A percentile compares a stretch with the other conserved stretches of the same genome.
Conservation (phyloP, 2,113 vertebrate genomes). For the Vombatus ursinus region DNA sequence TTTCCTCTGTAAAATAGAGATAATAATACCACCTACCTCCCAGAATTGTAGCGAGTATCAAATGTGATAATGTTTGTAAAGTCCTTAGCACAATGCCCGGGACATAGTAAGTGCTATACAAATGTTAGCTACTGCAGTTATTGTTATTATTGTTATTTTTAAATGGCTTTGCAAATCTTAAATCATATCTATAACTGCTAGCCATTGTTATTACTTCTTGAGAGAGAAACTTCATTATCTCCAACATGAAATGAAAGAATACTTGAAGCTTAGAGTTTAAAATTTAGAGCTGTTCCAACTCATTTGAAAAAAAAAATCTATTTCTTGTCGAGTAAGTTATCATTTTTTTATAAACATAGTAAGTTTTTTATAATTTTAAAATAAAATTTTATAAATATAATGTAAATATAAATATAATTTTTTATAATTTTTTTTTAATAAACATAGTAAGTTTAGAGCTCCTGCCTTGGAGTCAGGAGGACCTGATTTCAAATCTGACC, state of each 20-base stretch:
- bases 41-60: background rate
- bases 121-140: background rate
- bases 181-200: background rate
- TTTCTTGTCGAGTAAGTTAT: background rate
- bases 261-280: background rate
- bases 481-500: too few relatives aligned
- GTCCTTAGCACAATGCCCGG: background rate
- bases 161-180: background rate
- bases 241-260: background rate
- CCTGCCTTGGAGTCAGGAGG: too few relatives aligned
- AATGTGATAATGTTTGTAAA: background rate
- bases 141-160: background rate
- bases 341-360: too few relatives aligned
- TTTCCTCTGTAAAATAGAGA: background rate
- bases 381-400: too few relatives aligned
- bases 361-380: too few relatives aligned
- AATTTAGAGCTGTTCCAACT: background rate
- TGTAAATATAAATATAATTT: too few relatives aligned
- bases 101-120: background rate
- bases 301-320: background rate
- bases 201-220: background rate
- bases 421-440: too few relatives aligned
- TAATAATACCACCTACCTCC: background rate
- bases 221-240: slow-evolving; percentile 43
- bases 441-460: too few relatives aligned